Evolutionary conservation across 1,140 invertebrate genomes (phyloP).

Genomic region (Bombus sibiricus): DNA sequence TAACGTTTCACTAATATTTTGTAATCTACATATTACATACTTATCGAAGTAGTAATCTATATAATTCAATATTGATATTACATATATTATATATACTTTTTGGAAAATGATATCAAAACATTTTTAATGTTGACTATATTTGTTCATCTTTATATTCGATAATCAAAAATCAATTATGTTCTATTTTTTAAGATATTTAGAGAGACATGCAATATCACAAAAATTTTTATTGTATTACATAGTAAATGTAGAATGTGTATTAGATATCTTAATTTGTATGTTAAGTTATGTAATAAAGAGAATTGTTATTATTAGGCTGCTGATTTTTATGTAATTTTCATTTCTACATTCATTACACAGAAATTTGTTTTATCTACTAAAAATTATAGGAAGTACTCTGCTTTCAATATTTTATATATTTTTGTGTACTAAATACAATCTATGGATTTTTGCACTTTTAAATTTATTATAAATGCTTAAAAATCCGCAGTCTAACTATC

Average conservation of each 20-base stretch:
- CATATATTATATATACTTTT: background rate
- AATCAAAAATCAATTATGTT: background rate
- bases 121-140: background rate
- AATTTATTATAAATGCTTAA: too few relatives aligned
- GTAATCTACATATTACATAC: background rate
- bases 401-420: too few relatives aligned
- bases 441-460: too few relatives aligned
- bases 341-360: too few relatives aligned
- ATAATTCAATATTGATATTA: background rate
- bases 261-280: conserved; percentile 22
- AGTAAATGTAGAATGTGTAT: background rate
- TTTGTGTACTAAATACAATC: too few relatives aligned
- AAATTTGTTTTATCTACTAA: too few relatives aligned
- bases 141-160: background rate
- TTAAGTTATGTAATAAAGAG: conserved; percentile 27
- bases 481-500: too few relatives aligned
- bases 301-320: conserved; percentile 19
- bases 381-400: too few relatives aligned
- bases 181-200: background rate
- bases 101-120: background rate
- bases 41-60: background rate
- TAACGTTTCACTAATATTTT: background rate
- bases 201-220: background rate
- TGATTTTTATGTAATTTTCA: too few relatives aligned
- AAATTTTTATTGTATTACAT: conserved; percentile 9